These are phyloP conservation scores for Malacoctenus gilli DNA, from an alignment of 2,797 vertebrate genomes.

Conservation along the genomic window DNA sequence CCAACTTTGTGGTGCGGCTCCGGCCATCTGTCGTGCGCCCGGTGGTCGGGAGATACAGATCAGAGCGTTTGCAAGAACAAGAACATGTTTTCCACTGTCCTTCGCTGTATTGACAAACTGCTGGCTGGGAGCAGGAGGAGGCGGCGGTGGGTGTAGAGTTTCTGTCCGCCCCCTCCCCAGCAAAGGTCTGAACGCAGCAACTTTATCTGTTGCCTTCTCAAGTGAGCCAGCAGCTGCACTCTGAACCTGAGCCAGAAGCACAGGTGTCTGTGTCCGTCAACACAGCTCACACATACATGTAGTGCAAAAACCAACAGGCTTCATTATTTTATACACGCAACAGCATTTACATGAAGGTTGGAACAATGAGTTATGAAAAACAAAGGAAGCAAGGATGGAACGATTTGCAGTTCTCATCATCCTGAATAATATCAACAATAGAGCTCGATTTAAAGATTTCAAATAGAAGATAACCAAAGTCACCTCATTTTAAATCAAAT, in stretches of 20 bases:
- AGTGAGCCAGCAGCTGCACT: slow-evolving; percentile 81
- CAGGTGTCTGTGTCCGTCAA: slow-evolving; percentile 84
- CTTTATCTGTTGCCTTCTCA: slow-evolving; percentile 75
- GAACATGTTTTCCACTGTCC: slow-evolving; percentile 70
- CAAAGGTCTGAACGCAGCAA: slow-evolving; percentile 83
- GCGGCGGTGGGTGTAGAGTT: slow-evolving; percentile 66
- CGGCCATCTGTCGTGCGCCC: not conserved
- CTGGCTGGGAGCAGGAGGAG: slow-evolving; percentile 20
- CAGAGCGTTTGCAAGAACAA: slow-evolving; percentile 24
- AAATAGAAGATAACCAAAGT: no score
- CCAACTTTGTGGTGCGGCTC: not conserved
- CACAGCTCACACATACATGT: slow-evolving; percentile 16
- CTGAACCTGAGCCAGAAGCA: slow-evolving; percentile 79
- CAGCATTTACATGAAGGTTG: no score
- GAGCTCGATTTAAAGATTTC: no score
- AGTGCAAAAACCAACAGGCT: no score
- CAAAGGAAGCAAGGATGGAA: no score
- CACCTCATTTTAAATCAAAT: no score
- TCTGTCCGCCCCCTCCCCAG: slow-evolving; percentile 57
- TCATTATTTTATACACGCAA: no score
- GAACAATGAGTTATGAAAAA: no score
- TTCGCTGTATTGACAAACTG: slow-evolving; percentile 71
- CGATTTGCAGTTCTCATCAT: no score
- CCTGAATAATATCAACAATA: no score
- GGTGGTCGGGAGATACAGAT: slow-evolving; percentile 15